Base-by-base conservation (phyloP, 2,113 vertebrate species). In the Nanger granti region DNA sequence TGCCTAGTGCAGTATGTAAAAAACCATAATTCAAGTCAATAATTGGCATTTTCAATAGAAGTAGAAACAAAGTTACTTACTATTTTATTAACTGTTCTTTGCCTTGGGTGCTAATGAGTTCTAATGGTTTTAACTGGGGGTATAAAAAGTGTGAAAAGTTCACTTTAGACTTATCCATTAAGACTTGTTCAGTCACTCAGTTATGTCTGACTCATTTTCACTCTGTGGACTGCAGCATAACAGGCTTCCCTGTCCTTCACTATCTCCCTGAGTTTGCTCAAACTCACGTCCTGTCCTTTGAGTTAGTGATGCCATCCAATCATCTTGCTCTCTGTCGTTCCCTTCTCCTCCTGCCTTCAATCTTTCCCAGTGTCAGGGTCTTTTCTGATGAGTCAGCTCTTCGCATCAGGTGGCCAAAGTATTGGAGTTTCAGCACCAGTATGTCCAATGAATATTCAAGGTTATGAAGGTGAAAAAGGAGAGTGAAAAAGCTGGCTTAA, bases 31-130 rank as follows among this genome's bases (percentile, higher is more conserved):
- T 94, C 76, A 97, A 95, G 9, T 93, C 80, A 76, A 14, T 47
- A 26, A 82, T 76, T 22, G 89, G 22, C 20, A 84, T 92, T 97
- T 94, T 80, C 66, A 96, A 66, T 47, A 93, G n/a, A 89, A 94
- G 15, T 90, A 49, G 22, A 11, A 84, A 87, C 47, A 84, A 14
- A 88, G 28, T 89, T 84, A 52, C 52, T 93, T 95, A 47, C 87
- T 59, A 52, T 88, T 91, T 91, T 93, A 83, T 95, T 87, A 76
- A 82, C 24, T 73, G 3, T 82, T 57, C 44, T 87, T 82, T 93
- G 41, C n/a, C 69, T 92, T 89, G 34, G 12, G 26, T 88, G 2
- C 85, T 87, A 69, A 64, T 55, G 37, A 15, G 57, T 54, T 93
- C 37, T 91, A 55, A 52, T 87, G 20, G 24, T 82, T 97, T 94